Conservation (phyloP, 2,888 invertebrate species). For the Coenonympha arcania region DNA sequence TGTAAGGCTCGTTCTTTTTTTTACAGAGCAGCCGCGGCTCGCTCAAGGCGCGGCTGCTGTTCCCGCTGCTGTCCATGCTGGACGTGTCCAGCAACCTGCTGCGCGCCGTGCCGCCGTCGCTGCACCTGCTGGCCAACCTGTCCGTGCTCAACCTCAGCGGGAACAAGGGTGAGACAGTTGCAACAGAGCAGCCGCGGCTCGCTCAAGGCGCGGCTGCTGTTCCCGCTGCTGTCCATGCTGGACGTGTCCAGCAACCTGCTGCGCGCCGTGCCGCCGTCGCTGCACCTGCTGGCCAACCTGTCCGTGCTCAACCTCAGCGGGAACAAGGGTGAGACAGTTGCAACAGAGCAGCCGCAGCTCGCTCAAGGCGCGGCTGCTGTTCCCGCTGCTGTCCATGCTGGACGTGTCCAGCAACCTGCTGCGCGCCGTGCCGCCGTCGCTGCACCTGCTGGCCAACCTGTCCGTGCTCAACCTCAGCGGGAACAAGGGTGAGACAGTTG, state of each 20-base stretch:
- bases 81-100: conserved; percentile 91
- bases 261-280: conserved; percentile 82
- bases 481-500: conserved; percentile 80
- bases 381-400: conserved; percentile 94
- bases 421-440: conserved; percentile 82
- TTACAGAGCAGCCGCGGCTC: conserved; percentile 21
- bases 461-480: conserved; percentile 96
- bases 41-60: conserved; percentile 82
- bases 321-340: conserved; percentile 80
- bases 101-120: conserved; percentile 82
- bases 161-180: conserved; percentile 80
- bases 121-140: conserved; percentile 88
- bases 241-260: conserved; percentile 91
- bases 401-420: conserved; percentile 91
- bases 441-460: conserved; percentile 88
- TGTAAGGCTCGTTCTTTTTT: too few species aligned
- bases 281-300: conserved; percentile 88
- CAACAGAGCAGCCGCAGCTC: conserved; percentile 22
- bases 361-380: conserved; percentile 82
- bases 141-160: conserved; percentile 96
- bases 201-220: conserved; percentile 82
- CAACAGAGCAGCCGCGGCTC: conserved; percentile 22
- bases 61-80: conserved; percentile 94
- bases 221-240: conserved; percentile 94
- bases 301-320: conserved; percentile 96